Conservation (phyloP, 2,113 vertebrate genomes). For the Perccottus glenii region DNA sequence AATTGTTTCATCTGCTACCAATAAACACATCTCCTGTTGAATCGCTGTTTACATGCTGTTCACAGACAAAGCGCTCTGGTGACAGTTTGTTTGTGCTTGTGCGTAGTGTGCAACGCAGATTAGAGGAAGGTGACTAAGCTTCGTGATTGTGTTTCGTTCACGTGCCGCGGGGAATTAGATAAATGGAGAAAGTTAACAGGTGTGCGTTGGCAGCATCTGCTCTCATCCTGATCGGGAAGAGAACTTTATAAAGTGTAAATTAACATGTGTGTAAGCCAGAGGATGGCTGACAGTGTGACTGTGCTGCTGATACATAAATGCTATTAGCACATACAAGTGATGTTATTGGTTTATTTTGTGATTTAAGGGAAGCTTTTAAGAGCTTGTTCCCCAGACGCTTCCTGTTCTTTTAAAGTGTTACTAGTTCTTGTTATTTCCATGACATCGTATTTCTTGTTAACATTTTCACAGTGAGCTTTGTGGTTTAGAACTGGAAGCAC, state of each 20-base stretch:
- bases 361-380: neutral
- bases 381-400: neutral
- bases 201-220: constrained; percentile 67
- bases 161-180: constrained; percentile 42
- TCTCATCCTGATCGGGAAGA: constrained; percentile 23
- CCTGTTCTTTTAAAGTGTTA: neutral
- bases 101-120: constrained; percentile 12
- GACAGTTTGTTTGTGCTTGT: constrained; percentile 52
- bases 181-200: constrained; percentile 66
- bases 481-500: neutral
- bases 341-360: neutral
- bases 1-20: constrained; percentile 66
- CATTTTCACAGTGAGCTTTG: neutral
- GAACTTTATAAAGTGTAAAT: constrained; percentile 49
- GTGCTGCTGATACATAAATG: constrained; percentile 5
- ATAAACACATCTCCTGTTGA: constrained; percentile 70
- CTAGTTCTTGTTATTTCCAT: neutral
- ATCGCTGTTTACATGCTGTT: constrained; percentile 69
- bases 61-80: constrained; percentile 41
- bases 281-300: constrained; percentile 15
- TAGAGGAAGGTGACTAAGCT: constrained; percentile 29
- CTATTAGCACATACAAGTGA: neutral
- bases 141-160: constrained; percentile 23
- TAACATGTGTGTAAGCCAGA: constrained; percentile 8
- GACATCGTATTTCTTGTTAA: too few species aligned